These are phyloP conservation scores for Eurytoma adleriae DNA, from an alignment of 2,888 invertebrate species.

Conservation along the genomic window DNA sequence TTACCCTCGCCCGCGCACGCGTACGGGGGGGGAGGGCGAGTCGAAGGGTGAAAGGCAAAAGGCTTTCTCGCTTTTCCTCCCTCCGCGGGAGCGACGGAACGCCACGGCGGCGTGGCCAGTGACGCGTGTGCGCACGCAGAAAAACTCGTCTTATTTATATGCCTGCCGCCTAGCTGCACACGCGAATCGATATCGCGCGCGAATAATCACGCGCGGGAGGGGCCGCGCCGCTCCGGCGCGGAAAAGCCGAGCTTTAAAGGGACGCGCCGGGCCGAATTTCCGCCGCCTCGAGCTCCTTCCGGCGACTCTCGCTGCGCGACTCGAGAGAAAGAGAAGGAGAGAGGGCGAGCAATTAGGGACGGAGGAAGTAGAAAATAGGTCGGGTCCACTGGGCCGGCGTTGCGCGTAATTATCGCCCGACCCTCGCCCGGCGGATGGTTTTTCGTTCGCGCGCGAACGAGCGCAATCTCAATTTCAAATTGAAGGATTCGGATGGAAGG, in stretches of 20 bases:
- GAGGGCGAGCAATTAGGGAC: not conserved
- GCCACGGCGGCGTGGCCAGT: slow-evolving; percentile 70
- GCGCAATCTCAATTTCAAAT: slow-evolving; percentile 53
- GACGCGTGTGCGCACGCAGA: slow-evolving; percentile 75
- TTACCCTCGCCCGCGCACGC: slow-evolving; percentile 56
- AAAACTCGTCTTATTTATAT: slow-evolving; percentile 75
- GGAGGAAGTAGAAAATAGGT: slow-evolving; percentile 46
- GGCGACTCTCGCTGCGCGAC: not conserved
- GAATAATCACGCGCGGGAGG: slow-evolving; percentile 44
- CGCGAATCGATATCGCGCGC: slow-evolving; percentile 71
- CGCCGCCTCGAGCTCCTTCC: not conserved
- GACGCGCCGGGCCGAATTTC: not conserved
- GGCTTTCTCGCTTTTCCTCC: slow-evolving; percentile 54
- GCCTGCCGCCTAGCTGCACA: slow-evolving; percentile 64
- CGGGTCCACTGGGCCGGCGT: slow-evolving; percentile 8
- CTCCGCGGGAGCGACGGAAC: slow-evolving; percentile 2
- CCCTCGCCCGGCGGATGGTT: slow-evolving; percentile 21
- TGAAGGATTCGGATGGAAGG: slow-evolving; percentile 41
- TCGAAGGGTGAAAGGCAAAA: slow-evolving; percentile 37
- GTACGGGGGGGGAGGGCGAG: not conserved
- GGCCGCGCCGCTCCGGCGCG: not conserved
- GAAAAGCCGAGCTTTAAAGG: not conserved
- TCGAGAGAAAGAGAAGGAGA: not conserved
- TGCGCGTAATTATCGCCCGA: slow-evolving; percentile 37
- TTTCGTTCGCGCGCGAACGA: slow-evolving; percentile 11